Base-by-base conservation (phyloP, 35 echinoderm and acorn worm species). In the Diadema setosum region DNA sequence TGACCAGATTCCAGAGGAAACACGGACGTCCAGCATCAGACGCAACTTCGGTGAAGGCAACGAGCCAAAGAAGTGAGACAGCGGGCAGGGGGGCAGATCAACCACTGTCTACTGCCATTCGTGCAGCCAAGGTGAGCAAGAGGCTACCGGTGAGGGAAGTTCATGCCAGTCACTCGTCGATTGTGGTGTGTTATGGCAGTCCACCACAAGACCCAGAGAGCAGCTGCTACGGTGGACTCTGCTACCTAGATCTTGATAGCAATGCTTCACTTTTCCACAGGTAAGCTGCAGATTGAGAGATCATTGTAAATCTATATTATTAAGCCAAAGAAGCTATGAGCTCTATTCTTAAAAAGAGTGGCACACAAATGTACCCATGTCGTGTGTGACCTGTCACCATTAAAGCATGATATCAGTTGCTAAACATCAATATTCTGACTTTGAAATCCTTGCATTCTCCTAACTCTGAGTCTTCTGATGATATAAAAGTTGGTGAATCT, bases 161-260 rank as follows among this genome's bases (percentile, higher is more conserved):
- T 3, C 81, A 35, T 2, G n/a, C 88, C 6, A 85, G 61, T 6
- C 67, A 57, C 21, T 86, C 75, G 12, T 88, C 85, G 8, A 64
- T 60, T n/a, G n/a, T 82, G 32, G 69, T 94, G 49, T 94, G 63
- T 46, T 94, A 63, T 80, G 23, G 86, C 31, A 42, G 76, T 65
- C 26, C 65, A 12, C 64, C 81, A 42, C 58, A 75, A 27, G 86
- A 50, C 24, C 39, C 39, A 15, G 7, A 42, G 20, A 42, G 45
- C 16, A 69, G 58, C 29, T 83, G 67, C 32, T 45, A 94, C 41
- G 91, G 91, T 2, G 91, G 91, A 15, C 57, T 94, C 6, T 89
- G 86, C 63, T 50, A 74, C 27, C 16, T 88, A 0, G 81, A 88
- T 84, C 42, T 94, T 20, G 81, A 46, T 29, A 46, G 43, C 34